Evolutionary conservation across 2,113 vertebrate species (phyloP).

Genomic region (Peromyscus maniculatus): DNA sequence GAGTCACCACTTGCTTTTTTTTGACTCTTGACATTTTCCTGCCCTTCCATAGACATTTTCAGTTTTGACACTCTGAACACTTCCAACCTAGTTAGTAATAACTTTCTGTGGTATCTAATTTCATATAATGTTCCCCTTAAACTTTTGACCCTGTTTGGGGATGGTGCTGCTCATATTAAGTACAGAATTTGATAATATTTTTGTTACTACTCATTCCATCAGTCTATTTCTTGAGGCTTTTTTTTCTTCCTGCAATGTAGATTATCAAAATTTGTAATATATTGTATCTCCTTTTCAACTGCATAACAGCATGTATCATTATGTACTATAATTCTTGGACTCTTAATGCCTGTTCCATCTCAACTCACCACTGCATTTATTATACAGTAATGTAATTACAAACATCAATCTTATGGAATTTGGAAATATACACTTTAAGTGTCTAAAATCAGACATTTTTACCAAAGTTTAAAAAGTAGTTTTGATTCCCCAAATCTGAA

Average conservation of each 20-base stretch:
- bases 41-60: conserved; percentile 1
- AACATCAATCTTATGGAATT: conserved; percentile 50
- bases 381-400: conserved; percentile 58
- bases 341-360: conserved; percentile 59
- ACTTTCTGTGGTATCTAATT: conserved; percentile 67
- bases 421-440: conserved; percentile 59
- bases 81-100: conserved; percentile 60
- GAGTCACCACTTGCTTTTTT: conserved; percentile 18
- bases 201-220: conserved; percentile 45
- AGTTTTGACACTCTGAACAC: conserved; percentile 54
- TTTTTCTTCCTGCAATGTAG: neutral
- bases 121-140: conserved; percentile 75
- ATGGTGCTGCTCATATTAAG: conserved; percentile 51
- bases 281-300: conserved; percentile 63
- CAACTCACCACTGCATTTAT: conserved; percentile 61
- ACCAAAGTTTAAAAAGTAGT: conserved; percentile 48
- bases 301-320: conserved; percentile 52
- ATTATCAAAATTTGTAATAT: conserved; percentile 50
- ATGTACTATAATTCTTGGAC: conserved; percentile 47
- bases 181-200: conserved; percentile 70
- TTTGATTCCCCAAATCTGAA: neutral
- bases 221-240: conserved; percentile 57
- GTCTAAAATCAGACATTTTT: conserved; percentile 44
- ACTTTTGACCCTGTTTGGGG: conserved; percentile 64
- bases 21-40: conserved; percentile 49